Evolutionary conservation across 2,113 vertebrate genomes (phyloP).

Genomic region (Raphicerus campestris): DNA sequence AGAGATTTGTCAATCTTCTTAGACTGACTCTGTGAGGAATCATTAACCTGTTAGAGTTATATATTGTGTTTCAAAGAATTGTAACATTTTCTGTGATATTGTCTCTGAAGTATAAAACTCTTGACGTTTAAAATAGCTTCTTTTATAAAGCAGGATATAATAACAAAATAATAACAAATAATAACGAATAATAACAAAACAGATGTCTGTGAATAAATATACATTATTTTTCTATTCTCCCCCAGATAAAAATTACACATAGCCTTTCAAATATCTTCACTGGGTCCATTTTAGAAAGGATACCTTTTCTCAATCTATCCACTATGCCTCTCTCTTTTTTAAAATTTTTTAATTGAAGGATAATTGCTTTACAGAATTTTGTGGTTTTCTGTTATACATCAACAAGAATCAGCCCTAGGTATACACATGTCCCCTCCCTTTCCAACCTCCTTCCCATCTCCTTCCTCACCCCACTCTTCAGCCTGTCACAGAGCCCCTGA

Average conservation of each 20-base stretch:
- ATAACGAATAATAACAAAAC: constrained; percentile 46
- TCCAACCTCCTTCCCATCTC: neutral
- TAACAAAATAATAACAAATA: too few species aligned
- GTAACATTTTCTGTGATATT: constrained; percentile 2
- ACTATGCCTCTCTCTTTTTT: neutral
- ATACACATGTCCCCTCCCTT: neutral
- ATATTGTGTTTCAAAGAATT: constrained; percentile 33
- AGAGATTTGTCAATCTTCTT: neutral
- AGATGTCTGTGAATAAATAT: constrained; percentile 25
- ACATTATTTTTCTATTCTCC: constrained; percentile 66
- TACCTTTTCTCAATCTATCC: neutral
- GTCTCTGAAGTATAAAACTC: constrained; percentile 6
- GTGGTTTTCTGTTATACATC: neutral
- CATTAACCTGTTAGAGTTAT: constrained; percentile 6
- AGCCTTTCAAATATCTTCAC: constrained; percentile 42
- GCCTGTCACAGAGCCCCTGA: neutral
- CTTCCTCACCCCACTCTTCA: neutral
- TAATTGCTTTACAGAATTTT: neutral
- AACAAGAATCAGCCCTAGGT: neutral
- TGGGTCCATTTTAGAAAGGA: neutral
- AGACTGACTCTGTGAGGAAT: neutral
- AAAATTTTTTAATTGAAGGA: neutral
- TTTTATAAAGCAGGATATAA: constrained; percentile 31
- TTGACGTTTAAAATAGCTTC: neutral
- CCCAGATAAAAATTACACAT: constrained; percentile 36